Evolutionary conservation across 2,113 vertebrate species (phyloP).

Genomic region (Strix aluco): DNA sequence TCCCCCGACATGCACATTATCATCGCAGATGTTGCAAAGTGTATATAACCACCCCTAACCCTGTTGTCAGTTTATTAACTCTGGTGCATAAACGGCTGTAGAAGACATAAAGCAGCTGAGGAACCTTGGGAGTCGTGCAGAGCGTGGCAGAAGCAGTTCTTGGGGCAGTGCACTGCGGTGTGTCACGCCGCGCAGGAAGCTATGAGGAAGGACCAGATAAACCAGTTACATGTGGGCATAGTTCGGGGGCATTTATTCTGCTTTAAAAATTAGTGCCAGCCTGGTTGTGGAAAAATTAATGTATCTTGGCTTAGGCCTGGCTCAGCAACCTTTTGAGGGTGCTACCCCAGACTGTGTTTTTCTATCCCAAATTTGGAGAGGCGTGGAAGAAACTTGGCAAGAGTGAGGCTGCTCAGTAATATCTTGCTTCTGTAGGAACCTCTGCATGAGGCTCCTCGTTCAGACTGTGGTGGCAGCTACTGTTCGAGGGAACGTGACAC

Average conservation of each 20-base stretch:
- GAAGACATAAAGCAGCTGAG: background rate
- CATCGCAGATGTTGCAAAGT: background rate
- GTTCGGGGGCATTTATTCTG: background rate
- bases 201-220: background rate
- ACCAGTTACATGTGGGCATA: background rate
- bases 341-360: background rate
- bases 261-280: background rate
- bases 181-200: background rate
- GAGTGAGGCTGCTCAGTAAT: background rate
- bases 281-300: background rate
- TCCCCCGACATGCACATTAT: background rate
- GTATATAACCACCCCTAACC: background rate
- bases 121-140: background rate
- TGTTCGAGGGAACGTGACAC: rapidly evolving
- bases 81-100: background rate
- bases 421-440: background rate
- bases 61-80: background rate
- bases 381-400: background rate
- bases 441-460: background rate
- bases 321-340: background rate
- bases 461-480: background rate
- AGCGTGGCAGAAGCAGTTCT: background rate
- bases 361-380: background rate
- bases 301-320: background rate
- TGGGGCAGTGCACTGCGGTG: rapidly evolving